Percentiles rank a stretch among this genome's conserved stretches.
These are phyloP conservation scores for Urophycis tenuis DNA, from an alignment of 2,797 vertebrate genomes.

Conservation along the genomic window DNA sequence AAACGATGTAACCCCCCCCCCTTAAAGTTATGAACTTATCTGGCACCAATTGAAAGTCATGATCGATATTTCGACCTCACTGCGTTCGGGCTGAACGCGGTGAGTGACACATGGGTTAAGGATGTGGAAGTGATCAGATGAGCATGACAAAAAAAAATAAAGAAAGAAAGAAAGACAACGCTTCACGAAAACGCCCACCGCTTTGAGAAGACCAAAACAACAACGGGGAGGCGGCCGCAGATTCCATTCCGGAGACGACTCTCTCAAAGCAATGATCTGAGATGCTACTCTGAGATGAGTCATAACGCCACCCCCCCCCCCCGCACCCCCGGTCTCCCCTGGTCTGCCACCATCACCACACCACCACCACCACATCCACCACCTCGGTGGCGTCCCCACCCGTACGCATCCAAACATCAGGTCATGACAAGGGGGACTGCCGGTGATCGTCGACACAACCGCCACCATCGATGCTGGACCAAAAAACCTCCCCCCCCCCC, in stretches of 20 bases:
- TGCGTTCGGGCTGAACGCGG: background rate
- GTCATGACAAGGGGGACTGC: background rate
- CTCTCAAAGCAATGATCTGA: slow-evolving; percentile 5
- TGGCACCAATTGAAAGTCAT: background rate
- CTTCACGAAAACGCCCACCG: background rate
- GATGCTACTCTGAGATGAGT: background rate
- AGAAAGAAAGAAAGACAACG: too few species aligned
- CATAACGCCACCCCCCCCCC: background rate
- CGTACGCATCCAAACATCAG: background rate
- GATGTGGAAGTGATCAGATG: background rate
- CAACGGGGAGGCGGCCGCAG: background rate
- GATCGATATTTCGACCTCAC: background rate
- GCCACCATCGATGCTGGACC: slow-evolving; percentile 46
- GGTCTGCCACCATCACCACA: background rate
- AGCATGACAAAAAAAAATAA: background rate
- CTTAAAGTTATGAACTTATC: background rate
- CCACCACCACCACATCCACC: background rate
- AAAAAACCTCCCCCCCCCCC: slow-evolving; percentile 26
- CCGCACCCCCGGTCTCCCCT: too few species aligned
- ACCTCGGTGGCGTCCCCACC: background rate
- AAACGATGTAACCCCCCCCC: background rate
- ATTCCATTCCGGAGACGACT: background rate
- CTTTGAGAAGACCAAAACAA: background rate
- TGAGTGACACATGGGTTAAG: background rate
- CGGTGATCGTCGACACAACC: slow-evolving; percentile 29